Percentiles rank a stretch among this genome's conserved stretches.
Conservation (phyloP, 2,888 invertebrate species). For the Rhamnusium bicolor region DNA sequence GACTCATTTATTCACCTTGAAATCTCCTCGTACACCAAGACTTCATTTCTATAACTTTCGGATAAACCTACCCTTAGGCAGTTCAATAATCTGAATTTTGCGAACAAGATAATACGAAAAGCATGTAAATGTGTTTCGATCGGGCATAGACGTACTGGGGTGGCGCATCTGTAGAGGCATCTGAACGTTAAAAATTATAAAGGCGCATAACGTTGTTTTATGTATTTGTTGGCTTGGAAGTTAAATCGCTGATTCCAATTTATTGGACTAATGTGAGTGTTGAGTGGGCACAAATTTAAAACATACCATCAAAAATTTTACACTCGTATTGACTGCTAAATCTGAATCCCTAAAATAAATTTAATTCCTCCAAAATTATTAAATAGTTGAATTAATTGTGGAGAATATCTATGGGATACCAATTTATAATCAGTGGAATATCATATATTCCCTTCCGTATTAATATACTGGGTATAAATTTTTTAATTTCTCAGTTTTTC, state of each 20-base stretch:
- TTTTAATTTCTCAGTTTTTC: too few species aligned
- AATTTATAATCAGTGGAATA: too few species aligned
- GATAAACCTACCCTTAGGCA: constrained; percentile 40
- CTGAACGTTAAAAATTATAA: constrained; percentile 20
- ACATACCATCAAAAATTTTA: too few species aligned
- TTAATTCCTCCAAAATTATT: too few species aligned
- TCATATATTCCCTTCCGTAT: too few species aligned
- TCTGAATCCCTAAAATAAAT: neutral
- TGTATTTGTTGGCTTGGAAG: constrained; percentile 15
- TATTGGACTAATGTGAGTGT: neutral
- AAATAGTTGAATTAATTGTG: too few species aligned
- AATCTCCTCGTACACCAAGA: neutral
- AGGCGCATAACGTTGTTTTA: constrained; percentile 7
- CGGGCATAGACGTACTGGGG: constrained; percentile 32
- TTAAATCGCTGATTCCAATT: neutral
- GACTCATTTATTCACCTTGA: constrained; percentile 14
- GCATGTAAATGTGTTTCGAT: constrained; percentile 49
- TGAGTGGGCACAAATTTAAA: neutral
- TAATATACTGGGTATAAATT: too few species aligned
- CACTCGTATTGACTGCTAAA: neutral
- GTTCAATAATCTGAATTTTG: constrained; percentile 43
- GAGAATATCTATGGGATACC: too few species aligned
- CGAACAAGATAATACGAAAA: constrained; percentile 46
- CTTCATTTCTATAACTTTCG: constrained; percentile 35
- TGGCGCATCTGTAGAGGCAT: constrained; percentile 3